phyloP scores from a whole-genome alignment of 2,113 vertebrate species.

The Euleptes europaea region DNA sequence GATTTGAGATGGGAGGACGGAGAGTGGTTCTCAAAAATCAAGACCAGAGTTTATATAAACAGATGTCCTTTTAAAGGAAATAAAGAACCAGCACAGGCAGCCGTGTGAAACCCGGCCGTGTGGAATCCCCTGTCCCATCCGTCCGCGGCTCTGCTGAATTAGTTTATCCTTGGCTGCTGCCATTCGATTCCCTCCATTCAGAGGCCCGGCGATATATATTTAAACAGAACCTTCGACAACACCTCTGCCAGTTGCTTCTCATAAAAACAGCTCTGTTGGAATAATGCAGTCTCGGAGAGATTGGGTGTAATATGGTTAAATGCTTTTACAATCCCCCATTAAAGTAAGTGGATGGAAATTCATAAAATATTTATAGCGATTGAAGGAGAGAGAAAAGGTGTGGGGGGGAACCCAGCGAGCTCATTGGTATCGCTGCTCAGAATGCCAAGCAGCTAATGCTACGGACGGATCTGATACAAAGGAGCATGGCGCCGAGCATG shows the following conservation, averaged over 20 bases:
- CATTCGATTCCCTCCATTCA: conserved; percentile 25
- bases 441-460: conserved; percentile 54
- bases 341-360: conserved; percentile 81
- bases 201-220: conserved; percentile 52
- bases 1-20: not conserved
- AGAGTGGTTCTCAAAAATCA: not conserved
- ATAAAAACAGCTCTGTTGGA: conserved; percentile 75
- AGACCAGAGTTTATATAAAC: conserved; percentile 1
- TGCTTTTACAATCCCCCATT: conserved; percentile 81
- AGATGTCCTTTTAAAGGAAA: not conserved
- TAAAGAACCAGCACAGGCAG: conserved; percentile 3
- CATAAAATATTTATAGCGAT: conserved; percentile 82
- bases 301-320: conserved; percentile 79
- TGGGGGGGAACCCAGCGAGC: conserved; percentile 35
- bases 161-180: conserved; percentile 13
- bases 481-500: not conserved
- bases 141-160: not conserved
- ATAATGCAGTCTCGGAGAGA: conserved; percentile 75
- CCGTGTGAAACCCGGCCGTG: conserved; percentile 22
- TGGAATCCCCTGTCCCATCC: conserved; percentile 14
- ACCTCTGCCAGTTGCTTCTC: conserved; percentile 56
- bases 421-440: conserved; percentile 67
- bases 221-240: conserved; percentile 41
- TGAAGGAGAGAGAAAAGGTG: conserved; percentile 44
- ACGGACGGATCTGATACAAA: conserved; percentile 41